These are phyloP conservation scores for Steinernema feltiae DNA, from an alignment of 1,140 invertebrate genomes.

Conservation along the genomic window DNA sequence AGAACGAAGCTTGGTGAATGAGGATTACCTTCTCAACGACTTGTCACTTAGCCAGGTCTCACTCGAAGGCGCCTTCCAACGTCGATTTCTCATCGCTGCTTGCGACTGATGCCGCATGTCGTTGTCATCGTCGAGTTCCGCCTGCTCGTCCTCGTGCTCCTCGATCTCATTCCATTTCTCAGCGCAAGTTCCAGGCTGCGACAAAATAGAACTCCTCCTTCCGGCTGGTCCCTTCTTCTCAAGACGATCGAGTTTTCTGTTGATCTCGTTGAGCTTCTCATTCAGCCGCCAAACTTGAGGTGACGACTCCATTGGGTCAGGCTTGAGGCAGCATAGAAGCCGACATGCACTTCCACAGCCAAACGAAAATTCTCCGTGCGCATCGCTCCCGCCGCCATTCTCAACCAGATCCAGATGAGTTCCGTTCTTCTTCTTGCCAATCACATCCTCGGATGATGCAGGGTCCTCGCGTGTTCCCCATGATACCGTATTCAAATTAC, in stretches of 20 bases:
- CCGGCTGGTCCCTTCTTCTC: conserved; percentile 37
- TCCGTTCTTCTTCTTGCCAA: conserved; percentile 8
- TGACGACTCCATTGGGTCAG: conserved; percentile 33
- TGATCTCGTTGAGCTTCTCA: conserved; percentile 50
- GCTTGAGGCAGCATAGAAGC: conserved; percentile 48
- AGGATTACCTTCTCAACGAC: conserved; percentile 31
- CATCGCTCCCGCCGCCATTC: conserved; percentile 24
- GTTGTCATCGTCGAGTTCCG: conserved; percentile 40
- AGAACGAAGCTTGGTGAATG: conserved; percentile 16
- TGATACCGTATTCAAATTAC: conserved; percentile 79
- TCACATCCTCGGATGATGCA: not conserved
- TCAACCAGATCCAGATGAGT: conserved; percentile 38
- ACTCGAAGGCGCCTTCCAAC: conserved; percentile 42
- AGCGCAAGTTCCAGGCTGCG: not conserved
- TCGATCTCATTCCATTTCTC: conserved; percentile 4
- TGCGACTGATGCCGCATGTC: conserved; percentile 44
- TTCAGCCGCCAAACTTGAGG: conserved; percentile 44
- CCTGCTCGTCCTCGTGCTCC: conserved; percentile 22
- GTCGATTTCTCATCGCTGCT: conserved; percentile 47
- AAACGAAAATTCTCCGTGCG: conserved; percentile 48
- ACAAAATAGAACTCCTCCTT: not conserved
- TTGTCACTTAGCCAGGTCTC: conserved; percentile 49
- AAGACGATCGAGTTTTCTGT: conserved; percentile 45
- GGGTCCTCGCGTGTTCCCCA: conserved; percentile 80
- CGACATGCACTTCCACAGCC: conserved; percentile 50